Evolutionary conservation across 2,797 vertebrate genomes (phyloP), one percentile per base, ranked within the genome.

Genomic region (Lates japonicus): DNA sequence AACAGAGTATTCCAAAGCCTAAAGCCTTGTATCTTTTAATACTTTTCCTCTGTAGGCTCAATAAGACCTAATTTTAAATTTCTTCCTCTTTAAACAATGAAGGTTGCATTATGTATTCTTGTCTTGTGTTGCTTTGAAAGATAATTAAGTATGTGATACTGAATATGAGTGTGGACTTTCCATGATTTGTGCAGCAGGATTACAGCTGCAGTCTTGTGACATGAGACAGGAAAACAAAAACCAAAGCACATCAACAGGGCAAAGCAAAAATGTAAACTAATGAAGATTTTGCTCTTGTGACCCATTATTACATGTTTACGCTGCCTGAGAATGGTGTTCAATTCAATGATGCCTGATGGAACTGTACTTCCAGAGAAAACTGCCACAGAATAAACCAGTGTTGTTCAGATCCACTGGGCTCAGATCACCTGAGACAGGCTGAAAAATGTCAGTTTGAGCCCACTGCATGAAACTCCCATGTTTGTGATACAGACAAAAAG

Each of bases 361-460:
- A 67, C 39, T 73, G 64, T 59, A 73, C 70, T 69, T 86, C 81
- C 42, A 82, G 51, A 86, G 62, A 48, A 71, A 84, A 84, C 25
- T 54, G 33, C 31, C 49, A 80, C 19, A 69, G 54, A 66, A 63
- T 68, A 65, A 73, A 69, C 70, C 63, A 54, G 51, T 64, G 69
- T 22, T 76, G 63, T 76, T 87, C 62, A 63, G 60, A 81, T 78
- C 76, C 39, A 14, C 59, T 74, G 66, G 81, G 80, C 85, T 87
- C 87, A 82, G 74, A 73, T 84, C 76, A 85, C 88, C 86, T 90
- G 91, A 92, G 88, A 81, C 87, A 57, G 80, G 84, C 88, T 76
- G 51, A 74, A 69, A 87, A 55, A 51, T 68, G 84, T 85, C 65
- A 51, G 60, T 76, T 66, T n/a, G 52, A 84, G 79, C 78, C 78